Evolutionary conservation across 2,113 vertebrate species (phyloP).

Genomic region (Amazona vittata): DNA sequence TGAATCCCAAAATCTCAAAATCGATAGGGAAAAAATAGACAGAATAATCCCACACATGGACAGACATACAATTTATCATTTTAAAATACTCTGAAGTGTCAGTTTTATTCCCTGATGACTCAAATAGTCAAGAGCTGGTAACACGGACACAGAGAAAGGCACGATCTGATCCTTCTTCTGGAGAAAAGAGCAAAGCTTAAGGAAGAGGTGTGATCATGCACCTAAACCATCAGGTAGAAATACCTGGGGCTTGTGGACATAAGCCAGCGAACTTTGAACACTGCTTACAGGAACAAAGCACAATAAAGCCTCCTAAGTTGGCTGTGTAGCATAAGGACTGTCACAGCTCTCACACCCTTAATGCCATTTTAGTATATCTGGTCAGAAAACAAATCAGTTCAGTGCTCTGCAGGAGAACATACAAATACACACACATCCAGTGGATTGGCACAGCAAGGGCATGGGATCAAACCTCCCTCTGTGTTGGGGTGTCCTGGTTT

Average conservation of each 20-base stretch:
- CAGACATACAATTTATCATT: neutral
- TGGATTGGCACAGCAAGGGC: neutral
- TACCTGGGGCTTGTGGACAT: accelerated
- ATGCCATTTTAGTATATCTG: accelerated
- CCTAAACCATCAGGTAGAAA: neutral
- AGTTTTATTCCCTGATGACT: neutral
- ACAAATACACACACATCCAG: accelerated
- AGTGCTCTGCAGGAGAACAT: accelerated
- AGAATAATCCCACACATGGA: neutral
- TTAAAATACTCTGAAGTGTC: neutral
- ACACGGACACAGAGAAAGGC: neutral
- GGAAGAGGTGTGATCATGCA: accelerated
- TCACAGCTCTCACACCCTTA: neutral
- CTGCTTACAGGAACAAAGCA: neutral
- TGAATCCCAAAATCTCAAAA: neutral
- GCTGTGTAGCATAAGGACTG: neutral
- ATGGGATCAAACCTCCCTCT: neutral
- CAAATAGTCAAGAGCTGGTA: neutral
- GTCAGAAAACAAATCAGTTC: neutral
- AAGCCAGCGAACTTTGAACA: neutral
- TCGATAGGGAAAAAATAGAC: neutral
- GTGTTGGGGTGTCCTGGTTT: neutral
- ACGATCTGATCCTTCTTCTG: neutral
- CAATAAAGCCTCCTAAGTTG: neutral
- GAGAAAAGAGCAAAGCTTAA: neutral